Conservation (phyloP, 2,797 vertebrate species). For the Gephyroberyx darwinii region DNA sequence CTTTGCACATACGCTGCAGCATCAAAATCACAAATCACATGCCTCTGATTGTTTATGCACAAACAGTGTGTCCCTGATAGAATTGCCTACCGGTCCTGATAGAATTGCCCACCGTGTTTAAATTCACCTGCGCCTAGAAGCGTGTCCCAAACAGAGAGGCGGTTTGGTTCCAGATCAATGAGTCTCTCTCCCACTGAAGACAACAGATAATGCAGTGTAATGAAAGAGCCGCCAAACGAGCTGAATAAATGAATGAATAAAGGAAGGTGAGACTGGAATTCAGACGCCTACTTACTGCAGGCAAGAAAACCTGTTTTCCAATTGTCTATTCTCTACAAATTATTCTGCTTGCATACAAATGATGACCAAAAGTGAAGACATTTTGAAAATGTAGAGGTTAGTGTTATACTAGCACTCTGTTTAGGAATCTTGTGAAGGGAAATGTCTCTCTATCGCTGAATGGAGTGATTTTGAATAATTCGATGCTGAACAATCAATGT, state of each 20-base stretch:
- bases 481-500: slow-evolving; percentile 24
- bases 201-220: slow-evolving; percentile 85
- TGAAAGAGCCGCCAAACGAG: slow-evolving; percentile 85
- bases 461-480: slow-evolving; percentile 44
- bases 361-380: slow-evolving; percentile 70
- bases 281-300: slow-evolving; percentile 82
- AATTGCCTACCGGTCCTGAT: slow-evolving; percentile 82
- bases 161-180: slow-evolving; percentile 86
- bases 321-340: slow-evolving; percentile 80
- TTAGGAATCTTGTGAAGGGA: slow-evolving; percentile 47
- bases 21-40: slow-evolving; percentile 86
- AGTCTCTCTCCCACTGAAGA: slow-evolving; percentile 83
- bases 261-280: slow-evolving; percentile 82
- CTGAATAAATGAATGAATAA: slow-evolving; percentile 86
- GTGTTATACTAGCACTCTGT: slow-evolving; percentile 54
- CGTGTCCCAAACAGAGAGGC: slow-evolving; percentile 83
- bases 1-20: slow-evolving; percentile 79
- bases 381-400: slow-evolving; percentile 67
- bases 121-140: slow-evolving; percentile 84
- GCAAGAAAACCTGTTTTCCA: slow-evolving; percentile 81
- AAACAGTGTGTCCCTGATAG: slow-evolving; percentile 84
- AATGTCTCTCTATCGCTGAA: not conserved
- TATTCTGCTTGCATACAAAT: slow-evolving; percentile 82
- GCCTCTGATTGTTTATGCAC: slow-evolving; percentile 85
- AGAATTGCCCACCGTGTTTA: slow-evolving; percentile 84